phyloP scores from a whole-genome alignment of 2,113 vertebrate genomes.

The Ancistrus triradiatus region DNA sequence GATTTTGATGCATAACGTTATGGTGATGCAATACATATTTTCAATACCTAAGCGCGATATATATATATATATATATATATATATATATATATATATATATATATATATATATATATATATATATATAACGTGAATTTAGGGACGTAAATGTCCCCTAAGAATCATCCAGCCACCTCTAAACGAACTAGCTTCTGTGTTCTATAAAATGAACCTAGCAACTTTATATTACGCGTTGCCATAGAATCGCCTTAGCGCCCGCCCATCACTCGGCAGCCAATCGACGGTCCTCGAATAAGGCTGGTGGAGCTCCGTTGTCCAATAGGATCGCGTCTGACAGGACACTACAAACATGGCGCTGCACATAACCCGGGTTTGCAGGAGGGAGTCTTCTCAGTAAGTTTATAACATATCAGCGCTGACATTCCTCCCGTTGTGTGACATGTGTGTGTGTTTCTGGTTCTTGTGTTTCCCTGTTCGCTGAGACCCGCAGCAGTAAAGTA shows the following conservation, averaged over 20 bases:
- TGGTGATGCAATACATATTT: no score
- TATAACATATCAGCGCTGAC: neutral
- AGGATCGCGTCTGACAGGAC: neutral
- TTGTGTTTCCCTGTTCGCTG: no score
- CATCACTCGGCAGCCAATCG: conserved; percentile 51
- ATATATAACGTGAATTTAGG: conserved; percentile 46
- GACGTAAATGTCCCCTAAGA: no score
- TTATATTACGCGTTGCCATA: no score
- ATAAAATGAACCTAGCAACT: no score
- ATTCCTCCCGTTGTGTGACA: neutral
- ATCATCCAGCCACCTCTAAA: no score
- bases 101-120: neutral
- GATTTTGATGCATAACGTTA: no score
- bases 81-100: neutral
- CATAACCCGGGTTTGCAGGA: conserved; percentile 46
- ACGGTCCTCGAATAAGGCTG: neutral
- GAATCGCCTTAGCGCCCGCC: no score
- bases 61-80: no score
- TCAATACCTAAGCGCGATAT: no score
- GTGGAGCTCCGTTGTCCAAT: conserved; percentile 51
- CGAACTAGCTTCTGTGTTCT: no score
- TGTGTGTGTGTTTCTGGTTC: neutral
- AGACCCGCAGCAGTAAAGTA: no score
- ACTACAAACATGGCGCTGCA: conserved; percentile 67
- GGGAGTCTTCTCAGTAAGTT: conserved; percentile 61